Percentiles rank a stretch among this genome's conserved stretches.
These are phyloP conservation scores for Spheniscus mendiculus DNA, from an alignment of 2,113 vertebrate genomes.

Conservation along the genomic window DNA sequence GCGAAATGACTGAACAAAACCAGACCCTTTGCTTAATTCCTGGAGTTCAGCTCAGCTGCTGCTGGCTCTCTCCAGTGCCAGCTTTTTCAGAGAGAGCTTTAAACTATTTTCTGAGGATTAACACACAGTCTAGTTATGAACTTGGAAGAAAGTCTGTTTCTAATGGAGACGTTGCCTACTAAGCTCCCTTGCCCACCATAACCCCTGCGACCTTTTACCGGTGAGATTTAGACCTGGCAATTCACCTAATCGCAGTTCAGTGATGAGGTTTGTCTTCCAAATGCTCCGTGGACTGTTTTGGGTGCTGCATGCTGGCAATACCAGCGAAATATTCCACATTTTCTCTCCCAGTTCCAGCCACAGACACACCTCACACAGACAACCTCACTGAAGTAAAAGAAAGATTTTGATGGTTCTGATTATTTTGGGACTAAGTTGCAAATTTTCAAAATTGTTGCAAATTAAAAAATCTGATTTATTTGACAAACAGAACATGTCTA, in stretches of 20 bases:
- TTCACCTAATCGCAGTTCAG: neutral
- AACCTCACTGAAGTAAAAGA: neutral
- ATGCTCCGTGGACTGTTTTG: neutral
- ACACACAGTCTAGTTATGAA: neutral
- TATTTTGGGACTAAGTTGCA: neutral
- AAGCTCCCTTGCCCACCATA: neutral
- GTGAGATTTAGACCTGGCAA: neutral
- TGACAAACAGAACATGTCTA: neutral
- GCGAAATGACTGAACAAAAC: neutral
- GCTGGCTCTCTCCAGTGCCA: neutral
- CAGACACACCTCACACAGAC: neutral
- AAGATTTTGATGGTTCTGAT: neutral
- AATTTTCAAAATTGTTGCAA: neutral
- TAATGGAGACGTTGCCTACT: neutral
- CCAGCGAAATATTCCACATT: neutral
- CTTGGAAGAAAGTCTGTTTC: neutral
- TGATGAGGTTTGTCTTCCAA: neutral
- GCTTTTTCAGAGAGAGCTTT: neutral
- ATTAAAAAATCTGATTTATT: neutral
- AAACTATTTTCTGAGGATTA: neutral
- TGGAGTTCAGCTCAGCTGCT: neutral
- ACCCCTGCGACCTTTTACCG: neutral
- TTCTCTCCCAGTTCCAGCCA: neutral
- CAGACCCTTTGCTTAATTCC: neutral
- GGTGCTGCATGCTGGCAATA: neutral